phyloP scores from a whole-genome alignment of 2,888 invertebrate genomes.

The Apantesis nais region DNA sequence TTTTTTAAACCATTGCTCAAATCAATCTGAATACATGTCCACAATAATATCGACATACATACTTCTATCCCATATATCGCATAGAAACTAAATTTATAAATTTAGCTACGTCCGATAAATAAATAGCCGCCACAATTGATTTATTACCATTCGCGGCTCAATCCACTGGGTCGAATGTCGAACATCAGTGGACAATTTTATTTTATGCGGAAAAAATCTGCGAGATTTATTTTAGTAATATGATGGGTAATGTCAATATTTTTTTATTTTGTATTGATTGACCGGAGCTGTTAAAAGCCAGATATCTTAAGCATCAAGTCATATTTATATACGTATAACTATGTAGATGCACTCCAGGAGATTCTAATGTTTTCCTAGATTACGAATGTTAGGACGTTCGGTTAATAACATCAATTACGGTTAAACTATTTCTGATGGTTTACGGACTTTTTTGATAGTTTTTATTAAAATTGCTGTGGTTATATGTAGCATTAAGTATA shows the following conservation, averaged over 20 bases:
- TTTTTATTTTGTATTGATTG: not conserved
- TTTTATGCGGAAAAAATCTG: constrained; percentile 25
- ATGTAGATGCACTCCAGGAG: not conserved
- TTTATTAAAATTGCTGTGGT: no score
- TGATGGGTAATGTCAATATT: not conserved
- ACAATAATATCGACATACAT: constrained; percentile 27
- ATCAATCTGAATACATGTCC: constrained; percentile 30
- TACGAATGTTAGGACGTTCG: no score
- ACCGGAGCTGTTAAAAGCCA: not conserved
- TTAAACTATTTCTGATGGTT: no score
- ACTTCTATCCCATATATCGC: constrained; percentile 6
- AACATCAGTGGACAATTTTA: constrained; percentile 51
- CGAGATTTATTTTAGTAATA: not conserved
- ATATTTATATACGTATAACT: not conserved
- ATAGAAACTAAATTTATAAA: constrained; percentile 55
- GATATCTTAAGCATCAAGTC: not conserved
- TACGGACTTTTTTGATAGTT: no score
- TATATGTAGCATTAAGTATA: no score
- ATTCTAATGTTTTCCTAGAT: not conserved
- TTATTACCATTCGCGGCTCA: constrained; percentile 58
- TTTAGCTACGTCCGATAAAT: constrained; percentile 63
- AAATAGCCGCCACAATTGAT: constrained; percentile 67
- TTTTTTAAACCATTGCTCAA: no score
- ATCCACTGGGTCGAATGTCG: constrained; percentile 55
- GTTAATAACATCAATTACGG: no score